A percentile compares a stretch with the other conserved stretches of the same genome.
Conservation (phyloP, 2,888 invertebrate species). For the Drosophila vallismaia region DNA sequence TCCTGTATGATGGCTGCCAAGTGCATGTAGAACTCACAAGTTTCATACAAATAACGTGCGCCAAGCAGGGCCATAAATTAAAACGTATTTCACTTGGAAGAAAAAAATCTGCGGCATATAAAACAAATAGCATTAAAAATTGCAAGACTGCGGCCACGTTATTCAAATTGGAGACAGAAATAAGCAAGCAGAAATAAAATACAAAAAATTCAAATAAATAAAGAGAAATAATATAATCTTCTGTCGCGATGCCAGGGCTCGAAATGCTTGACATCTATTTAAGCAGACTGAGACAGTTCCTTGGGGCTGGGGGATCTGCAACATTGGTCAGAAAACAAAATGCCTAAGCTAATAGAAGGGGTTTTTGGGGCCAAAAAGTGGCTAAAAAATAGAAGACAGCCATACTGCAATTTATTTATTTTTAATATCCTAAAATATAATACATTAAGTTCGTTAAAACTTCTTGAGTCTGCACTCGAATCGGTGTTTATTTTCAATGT, state of each 20-base stretch:
- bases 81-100: conserved; percentile 81
- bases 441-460: not conserved
- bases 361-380: not conserved
- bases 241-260: conserved; percentile 54
- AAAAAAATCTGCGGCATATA: conserved; percentile 72
- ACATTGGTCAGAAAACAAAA: conserved; percentile 24
- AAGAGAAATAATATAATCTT: conserved; percentile 30
- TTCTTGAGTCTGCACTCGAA: conserved; percentile 1
- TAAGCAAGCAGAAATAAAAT: conserved; percentile 39
- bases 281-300: conserved; percentile 38
- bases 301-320: conserved; percentile 19
- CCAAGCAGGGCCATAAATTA: conserved; percentile 73
- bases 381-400: no score
- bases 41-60: conserved; percentile 61
- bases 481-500: conserved; percentile 20
- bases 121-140: conserved; percentile 75
- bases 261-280: conserved; percentile 55
- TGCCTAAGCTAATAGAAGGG: not conserved
- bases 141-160: conserved; percentile 59
- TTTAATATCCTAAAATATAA: not conserved
- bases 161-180: conserved; percentile 67
- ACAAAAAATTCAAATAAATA: conserved; percentile 10
- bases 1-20: conserved; percentile 68
- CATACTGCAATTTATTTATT: not conserved
- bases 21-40: conserved; percentile 67